phyloP scores from a whole-genome alignment of 2,113 vertebrate species.

The Ornithorhynchus anatinus region DNA sequence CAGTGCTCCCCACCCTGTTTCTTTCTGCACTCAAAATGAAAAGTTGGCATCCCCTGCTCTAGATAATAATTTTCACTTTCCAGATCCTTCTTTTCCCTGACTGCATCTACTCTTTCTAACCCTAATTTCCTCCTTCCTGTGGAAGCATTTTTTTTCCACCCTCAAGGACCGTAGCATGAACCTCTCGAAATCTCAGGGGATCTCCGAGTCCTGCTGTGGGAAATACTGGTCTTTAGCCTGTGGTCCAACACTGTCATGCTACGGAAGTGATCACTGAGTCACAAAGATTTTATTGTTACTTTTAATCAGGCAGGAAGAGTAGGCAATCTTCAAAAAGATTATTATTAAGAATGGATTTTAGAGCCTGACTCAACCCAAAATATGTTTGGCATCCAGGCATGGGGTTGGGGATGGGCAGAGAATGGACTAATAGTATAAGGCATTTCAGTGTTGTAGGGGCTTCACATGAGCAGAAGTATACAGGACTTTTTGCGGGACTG shows the following conservation, averaged over 20 bases:
- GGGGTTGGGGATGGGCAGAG: too few species aligned
- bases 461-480: too few species aligned
- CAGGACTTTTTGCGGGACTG: too few species aligned
- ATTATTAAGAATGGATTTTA: not conserved
- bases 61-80: not conserved
- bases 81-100: not conserved
- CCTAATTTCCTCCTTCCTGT: too few species aligned
- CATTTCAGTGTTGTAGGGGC: too few species aligned
- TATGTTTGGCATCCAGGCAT: not conserved
- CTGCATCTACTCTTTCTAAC: too few species aligned
- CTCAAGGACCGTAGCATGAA: too few species aligned
- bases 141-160: too few species aligned
- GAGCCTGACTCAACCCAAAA: constrained; percentile 23
- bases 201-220: not conserved
- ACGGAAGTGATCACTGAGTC: constrained; percentile 10
- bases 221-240: not conserved
- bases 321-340: constrained; percentile 25
- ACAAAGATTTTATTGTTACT: constrained; percentile 30
- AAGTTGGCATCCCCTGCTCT: too few species aligned
- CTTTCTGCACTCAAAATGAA: too few species aligned
- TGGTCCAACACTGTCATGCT: not conserved
- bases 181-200: not conserved
- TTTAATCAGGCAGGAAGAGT: constrained; percentile 20
- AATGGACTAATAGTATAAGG: too few species aligned
- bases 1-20: too few species aligned